Evolutionary conservation across 2,888 invertebrate species (phyloP).

Genomic region (Luperina nickerlii): DNA sequence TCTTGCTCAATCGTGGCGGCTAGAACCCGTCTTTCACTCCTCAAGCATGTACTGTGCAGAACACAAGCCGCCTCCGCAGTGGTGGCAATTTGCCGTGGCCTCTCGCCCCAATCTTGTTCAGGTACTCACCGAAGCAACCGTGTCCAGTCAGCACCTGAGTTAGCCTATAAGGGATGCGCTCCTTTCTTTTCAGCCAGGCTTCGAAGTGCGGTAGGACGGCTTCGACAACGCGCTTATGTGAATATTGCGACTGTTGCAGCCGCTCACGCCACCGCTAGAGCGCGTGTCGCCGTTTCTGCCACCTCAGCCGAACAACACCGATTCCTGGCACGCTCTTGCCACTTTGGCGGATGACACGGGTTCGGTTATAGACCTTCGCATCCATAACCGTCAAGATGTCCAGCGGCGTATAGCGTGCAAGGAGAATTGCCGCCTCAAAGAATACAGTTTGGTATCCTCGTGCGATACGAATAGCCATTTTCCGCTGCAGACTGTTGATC

Average conservation of each 20-base stretch:
- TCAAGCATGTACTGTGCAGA: no score
- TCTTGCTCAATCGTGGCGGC: no score
- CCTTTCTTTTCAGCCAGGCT: no score
- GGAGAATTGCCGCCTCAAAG: neutral
- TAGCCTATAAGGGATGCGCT: no score
- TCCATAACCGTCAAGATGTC: neutral
- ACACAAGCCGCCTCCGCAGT: no score
- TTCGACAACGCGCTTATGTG: neutral
- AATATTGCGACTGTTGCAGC: neutral
- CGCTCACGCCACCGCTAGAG: neutral
- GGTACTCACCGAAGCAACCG: no score
- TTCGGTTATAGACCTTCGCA: neutral
- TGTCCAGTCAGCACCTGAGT: no score
- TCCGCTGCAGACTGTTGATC: neutral
- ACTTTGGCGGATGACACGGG: neutral
- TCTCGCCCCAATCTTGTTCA: no score
- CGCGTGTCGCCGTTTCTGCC: neutral
- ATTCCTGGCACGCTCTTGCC: neutral
- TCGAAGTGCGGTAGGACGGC: no score
- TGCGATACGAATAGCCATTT: neutral
- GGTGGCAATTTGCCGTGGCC: no score
- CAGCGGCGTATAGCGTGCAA: neutral
- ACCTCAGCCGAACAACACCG: neutral
- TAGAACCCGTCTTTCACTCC: no score
- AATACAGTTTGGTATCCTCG: neutral